Evolutionary conservation across 2,797 vertebrate genomes (phyloP).

Genomic region (Momotus momota): DNA sequence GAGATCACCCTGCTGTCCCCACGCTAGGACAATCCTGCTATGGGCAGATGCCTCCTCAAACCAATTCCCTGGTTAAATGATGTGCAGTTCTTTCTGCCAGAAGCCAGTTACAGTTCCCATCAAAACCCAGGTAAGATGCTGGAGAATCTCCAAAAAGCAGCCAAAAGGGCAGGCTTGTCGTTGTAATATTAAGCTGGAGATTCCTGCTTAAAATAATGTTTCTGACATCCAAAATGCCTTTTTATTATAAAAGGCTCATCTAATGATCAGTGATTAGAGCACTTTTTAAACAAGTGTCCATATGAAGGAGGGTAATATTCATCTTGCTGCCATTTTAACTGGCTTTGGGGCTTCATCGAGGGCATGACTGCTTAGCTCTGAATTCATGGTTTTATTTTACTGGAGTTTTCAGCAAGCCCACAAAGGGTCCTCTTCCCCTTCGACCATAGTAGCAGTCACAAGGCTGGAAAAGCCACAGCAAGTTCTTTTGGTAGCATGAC

Average conservation of each 20-base stretch:
- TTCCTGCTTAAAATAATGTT: background rate
- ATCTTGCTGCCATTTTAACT: slow-evolving; percentile 4
- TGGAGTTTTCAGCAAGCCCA: background rate
- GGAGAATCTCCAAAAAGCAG: background rate
- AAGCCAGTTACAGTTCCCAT: background rate
- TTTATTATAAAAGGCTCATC: background rate
- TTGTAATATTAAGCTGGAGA: background rate
- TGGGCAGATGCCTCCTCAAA: background rate
- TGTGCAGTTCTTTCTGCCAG: background rate
- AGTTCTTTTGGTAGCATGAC: background rate
- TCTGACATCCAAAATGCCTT: background rate
- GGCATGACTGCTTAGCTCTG: background rate
- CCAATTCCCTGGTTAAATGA: background rate
- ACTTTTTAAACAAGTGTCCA: background rate
- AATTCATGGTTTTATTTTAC: background rate
- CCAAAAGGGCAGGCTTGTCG: background rate
- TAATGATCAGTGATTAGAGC: background rate
- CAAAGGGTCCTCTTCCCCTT: background rate
- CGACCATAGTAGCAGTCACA: background rate
- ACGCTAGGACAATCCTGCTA: background rate
- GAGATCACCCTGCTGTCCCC: background rate
- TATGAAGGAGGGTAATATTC: background rate
- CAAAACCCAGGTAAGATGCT: background rate
- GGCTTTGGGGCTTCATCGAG: background rate
- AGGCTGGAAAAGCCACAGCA: background rate